Conservation (phyloP, 1,140 invertebrate species). For the Trichonephila inaurata region DNA sequence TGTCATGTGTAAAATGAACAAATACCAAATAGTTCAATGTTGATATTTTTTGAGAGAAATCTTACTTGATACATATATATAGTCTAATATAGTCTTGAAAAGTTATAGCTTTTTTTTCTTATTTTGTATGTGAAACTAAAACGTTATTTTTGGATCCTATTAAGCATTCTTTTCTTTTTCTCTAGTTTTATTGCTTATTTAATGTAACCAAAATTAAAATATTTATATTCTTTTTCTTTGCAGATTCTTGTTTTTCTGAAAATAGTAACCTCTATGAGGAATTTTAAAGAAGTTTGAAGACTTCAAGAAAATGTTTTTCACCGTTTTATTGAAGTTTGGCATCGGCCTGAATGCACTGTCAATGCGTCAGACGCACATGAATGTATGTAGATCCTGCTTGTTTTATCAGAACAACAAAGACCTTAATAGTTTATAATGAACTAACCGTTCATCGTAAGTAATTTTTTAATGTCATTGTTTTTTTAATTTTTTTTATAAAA, state of each 20-base stretch:
- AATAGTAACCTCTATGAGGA: slow-evolving; percentile 8
- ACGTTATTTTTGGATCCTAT: not conserved
- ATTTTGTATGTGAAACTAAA: too few species aligned
- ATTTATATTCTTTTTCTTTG: not conserved
- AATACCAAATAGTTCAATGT: too few species aligned
- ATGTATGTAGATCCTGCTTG: not conserved
- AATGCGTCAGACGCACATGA: not conserved
- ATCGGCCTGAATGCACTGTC: not conserved
- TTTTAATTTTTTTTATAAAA: too few species aligned
- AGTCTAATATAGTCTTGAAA: too few species aligned
- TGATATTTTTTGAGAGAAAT: too few species aligned
- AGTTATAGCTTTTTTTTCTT: too few species aligned
- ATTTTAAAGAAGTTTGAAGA: not conserved
- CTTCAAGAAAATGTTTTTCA: not conserved
- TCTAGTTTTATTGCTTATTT: not conserved
- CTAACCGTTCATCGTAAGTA: not conserved
- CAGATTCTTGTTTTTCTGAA: not conserved
- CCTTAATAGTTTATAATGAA: not conserved
- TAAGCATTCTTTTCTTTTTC: not conserved
- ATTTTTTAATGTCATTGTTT: not conserved
- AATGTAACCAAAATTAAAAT: not conserved
- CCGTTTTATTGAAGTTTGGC: not conserved
- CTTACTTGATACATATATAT: too few species aligned
- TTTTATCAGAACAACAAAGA: not conserved
- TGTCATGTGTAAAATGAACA: too few species aligned